Base-by-base conservation (phyloP, 2,113 vertebrate species). In the Ciconia maguari region DNA sequence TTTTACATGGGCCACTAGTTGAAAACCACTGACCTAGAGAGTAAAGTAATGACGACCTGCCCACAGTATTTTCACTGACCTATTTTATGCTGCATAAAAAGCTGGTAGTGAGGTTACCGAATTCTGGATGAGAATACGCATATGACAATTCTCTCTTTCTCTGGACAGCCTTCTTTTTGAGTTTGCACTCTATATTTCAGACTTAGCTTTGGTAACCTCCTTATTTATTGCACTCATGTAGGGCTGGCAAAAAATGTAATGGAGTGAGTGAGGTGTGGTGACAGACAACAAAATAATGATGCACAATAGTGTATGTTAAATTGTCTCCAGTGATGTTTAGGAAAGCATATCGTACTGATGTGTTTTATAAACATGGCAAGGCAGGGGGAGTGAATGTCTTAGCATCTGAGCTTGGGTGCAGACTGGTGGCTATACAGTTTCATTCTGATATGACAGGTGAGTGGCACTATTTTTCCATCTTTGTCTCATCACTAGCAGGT, bases 1-100 rank as follows among this genome's bases (percentile, higher is more conserved):
- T 94, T 86, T 86, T 94, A 48, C 46, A 55, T 0, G 0, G 78
- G 44, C 57, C 84, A 12, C 92, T 75, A 46, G 65, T 76, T 79
- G 82, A 66, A 95, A 91, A 79, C 58, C 84, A 20, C 76, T 8
- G 27, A 62, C 55, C 69, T 91, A 82, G 83, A 58, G 89, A 61
- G 32, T 58, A 25, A 82, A 91, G 69, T 87, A 66, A 75, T 54
- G 80, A 79, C 6, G 7, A 60, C 22, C 48, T 94, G 77, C 93
- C 65, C 55, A 60, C 55, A 48, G 60, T 55, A 54, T 87, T 94
- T 94, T 94, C 77, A 16, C 69, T 96, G 94, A 78, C 86, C 87
- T 87, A 24, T 83, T 89, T 94, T 87, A 64, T 68, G 83, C 61
- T 65, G 76, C 70, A 52, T 83, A 20, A 93, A 84, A 49, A 38